Conservation (phyloP, 1,140 invertebrate species). For the Idris sp. region DNA sequence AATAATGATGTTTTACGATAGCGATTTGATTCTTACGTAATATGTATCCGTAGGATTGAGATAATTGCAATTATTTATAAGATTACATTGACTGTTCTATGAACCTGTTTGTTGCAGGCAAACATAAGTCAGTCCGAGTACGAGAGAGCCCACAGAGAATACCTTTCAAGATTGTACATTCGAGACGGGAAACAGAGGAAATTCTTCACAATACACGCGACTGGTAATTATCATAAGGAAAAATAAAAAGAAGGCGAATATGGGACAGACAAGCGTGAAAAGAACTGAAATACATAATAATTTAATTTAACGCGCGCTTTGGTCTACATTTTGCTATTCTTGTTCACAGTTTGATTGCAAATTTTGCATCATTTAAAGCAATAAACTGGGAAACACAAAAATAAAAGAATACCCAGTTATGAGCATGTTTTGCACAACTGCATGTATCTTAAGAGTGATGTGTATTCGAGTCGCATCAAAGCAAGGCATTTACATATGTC, state of each 20-base stretch:
- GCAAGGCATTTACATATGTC: slow-evolving; percentile 26
- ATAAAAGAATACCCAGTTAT: too few relatives aligned
- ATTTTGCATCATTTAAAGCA: too few relatives aligned
- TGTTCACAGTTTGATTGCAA: too few relatives aligned
- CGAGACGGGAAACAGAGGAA: slow-evolving; percentile 67
- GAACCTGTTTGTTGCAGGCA: slow-evolving; percentile 70
- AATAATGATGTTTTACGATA: too few relatives aligned
- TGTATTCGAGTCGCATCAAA: slow-evolving; percentile 11
- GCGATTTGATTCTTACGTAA: slow-evolving; percentile 19
- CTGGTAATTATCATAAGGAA: slow-evolving; percentile 70
- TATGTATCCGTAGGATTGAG: slow-evolving; percentile 15
- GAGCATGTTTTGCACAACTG: slow-evolving; percentile 7
- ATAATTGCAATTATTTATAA: slow-evolving; percentile 53
- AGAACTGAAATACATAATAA: slow-evolving; percentile 44
- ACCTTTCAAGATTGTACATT: slow-evolving; percentile 74
- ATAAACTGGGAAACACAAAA: too few relatives aligned
- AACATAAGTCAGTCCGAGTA: slow-evolving; percentile 78
- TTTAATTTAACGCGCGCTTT: too few relatives aligned
- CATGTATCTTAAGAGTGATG: slow-evolving; percentile 6
- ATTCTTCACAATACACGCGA: slow-evolving; percentile 73
- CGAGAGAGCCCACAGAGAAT: slow-evolving; percentile 77
- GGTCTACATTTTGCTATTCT: too few relatives aligned
- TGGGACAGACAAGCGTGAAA: slow-evolving; percentile 40
- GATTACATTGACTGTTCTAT: slow-evolving; percentile 47
- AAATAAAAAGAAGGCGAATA: slow-evolving; percentile 40